Conservation (phyloP, 2,113 vertebrate genomes). For the Rhinogobius similis region DNA sequence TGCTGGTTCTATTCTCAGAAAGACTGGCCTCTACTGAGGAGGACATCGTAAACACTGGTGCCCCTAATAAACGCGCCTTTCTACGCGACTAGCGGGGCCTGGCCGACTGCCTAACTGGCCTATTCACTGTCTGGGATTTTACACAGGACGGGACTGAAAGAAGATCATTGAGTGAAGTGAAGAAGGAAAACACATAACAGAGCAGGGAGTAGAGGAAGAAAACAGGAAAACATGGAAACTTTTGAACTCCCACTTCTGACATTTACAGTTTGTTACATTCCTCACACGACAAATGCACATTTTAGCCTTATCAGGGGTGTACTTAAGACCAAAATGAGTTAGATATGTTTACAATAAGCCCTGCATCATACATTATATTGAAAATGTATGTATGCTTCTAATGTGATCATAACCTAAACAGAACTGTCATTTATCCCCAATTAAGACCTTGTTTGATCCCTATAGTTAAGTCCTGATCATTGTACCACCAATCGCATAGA, state of each 20-base stretch:
- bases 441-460: not conserved
- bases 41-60: constrained; percentile 43
- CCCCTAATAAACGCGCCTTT: constrained; percentile 41
- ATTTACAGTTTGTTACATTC: constrained; percentile 56
- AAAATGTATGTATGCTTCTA: not conserved
- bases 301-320: constrained; percentile 43
- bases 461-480: not conserved
- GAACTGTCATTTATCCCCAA: too few species aligned
- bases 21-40: not conserved
- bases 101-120: constrained; percentile 31
- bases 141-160: constrained; percentile 26
- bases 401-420: not conserved
- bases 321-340: not conserved
- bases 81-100: constrained; percentile 26
- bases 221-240: constrained; percentile 2
- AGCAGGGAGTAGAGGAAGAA: not conserved
- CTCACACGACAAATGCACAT: constrained; percentile 44
- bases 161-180: constrained; percentile 18
- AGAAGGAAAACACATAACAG: constrained; percentile 12
- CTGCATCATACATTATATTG: not conserved
- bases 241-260: constrained; percentile 26
- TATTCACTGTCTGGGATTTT: constrained; percentile 21
- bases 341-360: not conserved
- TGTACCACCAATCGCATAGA: too few species aligned
- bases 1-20: constrained; percentile 53